Evolutionary conservation across 1,140 invertebrate genomes (phyloP).

Genomic region (Trichoplusia ni): DNA sequence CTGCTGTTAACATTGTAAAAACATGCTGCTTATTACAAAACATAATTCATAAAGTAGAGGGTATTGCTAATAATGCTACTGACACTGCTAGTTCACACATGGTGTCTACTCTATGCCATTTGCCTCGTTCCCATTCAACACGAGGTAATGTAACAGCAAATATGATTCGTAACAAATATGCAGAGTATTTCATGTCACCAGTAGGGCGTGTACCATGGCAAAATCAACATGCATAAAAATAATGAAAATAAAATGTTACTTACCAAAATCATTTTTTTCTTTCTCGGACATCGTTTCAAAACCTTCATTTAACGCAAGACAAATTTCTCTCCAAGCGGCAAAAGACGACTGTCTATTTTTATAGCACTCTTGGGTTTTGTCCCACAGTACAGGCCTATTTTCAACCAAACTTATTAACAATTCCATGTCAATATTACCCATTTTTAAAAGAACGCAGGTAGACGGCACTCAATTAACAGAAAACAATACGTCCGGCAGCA

Average conservation of each 20-base stretch:
- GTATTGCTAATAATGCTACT: not conserved
- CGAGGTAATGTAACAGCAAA: not conserved
- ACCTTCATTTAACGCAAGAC: not conserved
- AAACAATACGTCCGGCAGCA: constrained; percentile 31
- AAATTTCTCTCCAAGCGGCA: constrained; percentile 2
- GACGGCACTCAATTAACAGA: constrained; percentile 19
- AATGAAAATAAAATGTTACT: constrained; percentile 6
- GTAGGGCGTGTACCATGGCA: not conserved
- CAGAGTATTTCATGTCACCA: not conserved
- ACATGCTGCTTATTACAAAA: constrained; percentile 6
- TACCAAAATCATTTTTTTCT: constrained; percentile 37
- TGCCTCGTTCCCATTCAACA: not conserved
- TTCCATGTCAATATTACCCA: not conserved
- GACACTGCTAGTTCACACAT: too few species aligned
- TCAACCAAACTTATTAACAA: not conserved
- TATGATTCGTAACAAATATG: not conserved
- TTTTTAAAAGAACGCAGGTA: too few species aligned
- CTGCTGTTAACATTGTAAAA: constrained; percentile 11
- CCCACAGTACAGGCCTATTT: constrained; percentile 3
- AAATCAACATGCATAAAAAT: not conserved
- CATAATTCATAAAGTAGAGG: not conserved
- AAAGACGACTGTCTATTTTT: not conserved
- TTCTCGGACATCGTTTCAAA: not conserved
- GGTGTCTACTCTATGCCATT: not conserved
- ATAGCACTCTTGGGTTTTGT: not conserved